Evolutionary conservation across 2,797 vertebrate species (phyloP).

Genomic region (Emydoidea blandingii): DNA sequence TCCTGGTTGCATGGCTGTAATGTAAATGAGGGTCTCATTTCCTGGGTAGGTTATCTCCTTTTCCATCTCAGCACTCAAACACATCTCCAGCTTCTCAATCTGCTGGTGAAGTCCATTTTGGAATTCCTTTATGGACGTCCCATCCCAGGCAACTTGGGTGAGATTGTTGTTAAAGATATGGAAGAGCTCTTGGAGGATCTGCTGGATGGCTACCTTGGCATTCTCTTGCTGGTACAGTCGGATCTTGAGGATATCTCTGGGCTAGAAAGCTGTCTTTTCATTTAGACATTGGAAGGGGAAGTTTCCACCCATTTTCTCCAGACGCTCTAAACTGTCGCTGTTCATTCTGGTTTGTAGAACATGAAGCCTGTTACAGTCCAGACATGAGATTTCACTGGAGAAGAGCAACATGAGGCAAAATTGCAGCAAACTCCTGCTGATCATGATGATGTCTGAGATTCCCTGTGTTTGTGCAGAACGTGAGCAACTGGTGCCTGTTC

Average conservation of each 20-base stretch:
- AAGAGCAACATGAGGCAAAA: conserved; percentile 15
- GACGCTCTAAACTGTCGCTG: not conserved
- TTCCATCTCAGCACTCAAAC: too few relatives aligned
- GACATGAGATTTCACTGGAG: not conserved
- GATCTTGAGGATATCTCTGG: not conserved
- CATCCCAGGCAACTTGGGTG: too few relatives aligned
- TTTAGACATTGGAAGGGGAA: not conserved
- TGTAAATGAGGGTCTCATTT: too few relatives aligned
- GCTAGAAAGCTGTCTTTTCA: conserved; percentile 17
- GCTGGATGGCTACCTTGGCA: not conserved
- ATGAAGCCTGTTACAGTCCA: not conserved
- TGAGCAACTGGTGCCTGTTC: not conserved
- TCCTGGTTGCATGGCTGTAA: too few relatives aligned
- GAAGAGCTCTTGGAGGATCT: conserved; percentile 48
- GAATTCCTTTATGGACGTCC: too few relatives aligned
- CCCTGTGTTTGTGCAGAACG: not conserved
- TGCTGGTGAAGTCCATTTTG: too few relatives aligned
- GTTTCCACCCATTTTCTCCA: too few relatives aligned
- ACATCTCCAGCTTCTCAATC: too few relatives aligned
- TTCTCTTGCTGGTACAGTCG: not conserved
- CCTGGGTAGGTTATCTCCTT: too few relatives aligned
- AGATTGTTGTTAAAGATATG: not conserved
- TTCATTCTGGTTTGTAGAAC: conserved; percentile 7
- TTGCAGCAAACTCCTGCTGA: not conserved
- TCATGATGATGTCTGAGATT: conserved; percentile 3